phyloP scores from a whole-genome alignment of 2,797 vertebrate genomes.

The Acropternis orthonyx region DNA sequence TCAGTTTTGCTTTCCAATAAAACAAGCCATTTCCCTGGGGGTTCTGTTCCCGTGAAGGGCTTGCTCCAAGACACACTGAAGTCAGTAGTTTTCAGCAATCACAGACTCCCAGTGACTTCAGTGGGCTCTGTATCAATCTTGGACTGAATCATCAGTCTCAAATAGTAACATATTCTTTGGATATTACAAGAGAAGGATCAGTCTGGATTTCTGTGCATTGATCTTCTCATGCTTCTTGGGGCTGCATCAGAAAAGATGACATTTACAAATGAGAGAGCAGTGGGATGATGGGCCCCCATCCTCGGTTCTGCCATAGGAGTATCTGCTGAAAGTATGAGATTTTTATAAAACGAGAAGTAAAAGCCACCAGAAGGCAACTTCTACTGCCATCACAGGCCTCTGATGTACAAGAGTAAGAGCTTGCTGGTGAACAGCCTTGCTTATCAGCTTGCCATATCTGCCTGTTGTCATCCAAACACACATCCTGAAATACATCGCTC shows the following conservation, averaged over 20 bases:
- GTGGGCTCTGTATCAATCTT: background rate
- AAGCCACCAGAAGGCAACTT: background rate
- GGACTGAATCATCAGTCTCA: background rate
- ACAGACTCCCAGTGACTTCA: background rate
- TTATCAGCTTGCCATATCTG: background rate
- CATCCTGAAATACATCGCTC: background rate
- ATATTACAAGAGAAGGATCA: background rate
- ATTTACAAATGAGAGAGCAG: background rate
- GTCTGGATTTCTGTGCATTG: background rate
- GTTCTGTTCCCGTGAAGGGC: background rate
- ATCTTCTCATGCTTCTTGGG: background rate
- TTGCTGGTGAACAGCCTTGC: background rate
- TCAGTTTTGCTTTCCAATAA: background rate
- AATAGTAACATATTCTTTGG: background rate
- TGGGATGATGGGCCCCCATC: background rate
- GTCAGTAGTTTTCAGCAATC: background rate
- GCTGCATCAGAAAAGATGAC: background rate
- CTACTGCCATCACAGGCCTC: background rate
- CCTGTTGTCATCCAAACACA: background rate
- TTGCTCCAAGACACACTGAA: background rate
- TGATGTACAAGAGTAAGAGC: background rate
- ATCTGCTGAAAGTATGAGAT: background rate
- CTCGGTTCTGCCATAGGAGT: background rate
- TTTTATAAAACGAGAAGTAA: background rate
- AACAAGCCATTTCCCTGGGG: background rate